Base-by-base conservation (phyloP, 2,113 vertebrate species). In the Tetraodon nigroviridis region DNA sequence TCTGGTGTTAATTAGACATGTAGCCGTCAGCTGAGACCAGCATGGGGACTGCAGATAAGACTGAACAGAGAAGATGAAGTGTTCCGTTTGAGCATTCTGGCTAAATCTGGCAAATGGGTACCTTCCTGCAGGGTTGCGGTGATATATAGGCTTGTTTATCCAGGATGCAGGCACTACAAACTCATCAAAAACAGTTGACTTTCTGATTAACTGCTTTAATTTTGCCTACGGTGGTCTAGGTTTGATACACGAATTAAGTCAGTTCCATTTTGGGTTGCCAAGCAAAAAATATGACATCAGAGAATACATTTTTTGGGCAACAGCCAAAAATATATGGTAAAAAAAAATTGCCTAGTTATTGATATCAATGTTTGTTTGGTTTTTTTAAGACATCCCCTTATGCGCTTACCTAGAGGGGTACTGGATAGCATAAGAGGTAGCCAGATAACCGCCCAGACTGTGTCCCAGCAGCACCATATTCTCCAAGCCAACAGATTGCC, bases 381-480 rank as follows among this genome's bases (percentile, higher is more conserved):
- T 22, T 8, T 21, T 6, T 51, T 51, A 19, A 6, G 14, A 17
- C 16, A 29, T 51, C 51, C 12, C 18, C 18, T 22, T 37, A 16
- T 13, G n/a, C 20, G 15, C 42, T 59, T 79, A 95, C 93, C 94
- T 92, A 11, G 93, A 84, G 6, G 92, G 92, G 75, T 92, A 89
- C 71, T 92, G 91, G 61, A 94, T 90, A 17, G 91, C 89, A 22
- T 92, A 94, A 0, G 91, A 94, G 5, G 90, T 87, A 13, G 92
- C 93, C 46, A 93, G 85, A 71, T 92, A 94, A 16, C 90, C 91
- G 0, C 89, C 91, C 40, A 95, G 82, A 55, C 92, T 92, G 83
- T 92, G 92, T 17, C 93, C 93, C 59, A 93, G 76, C 40, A 95
- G 86, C 66, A 94, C 88, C 91, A 93, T 92, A 68, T 74, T 90